phyloP scores from a whole-genome alignment of 92 coral and sea anemone genomes.

The Parazoanthus swiftii region DNA sequence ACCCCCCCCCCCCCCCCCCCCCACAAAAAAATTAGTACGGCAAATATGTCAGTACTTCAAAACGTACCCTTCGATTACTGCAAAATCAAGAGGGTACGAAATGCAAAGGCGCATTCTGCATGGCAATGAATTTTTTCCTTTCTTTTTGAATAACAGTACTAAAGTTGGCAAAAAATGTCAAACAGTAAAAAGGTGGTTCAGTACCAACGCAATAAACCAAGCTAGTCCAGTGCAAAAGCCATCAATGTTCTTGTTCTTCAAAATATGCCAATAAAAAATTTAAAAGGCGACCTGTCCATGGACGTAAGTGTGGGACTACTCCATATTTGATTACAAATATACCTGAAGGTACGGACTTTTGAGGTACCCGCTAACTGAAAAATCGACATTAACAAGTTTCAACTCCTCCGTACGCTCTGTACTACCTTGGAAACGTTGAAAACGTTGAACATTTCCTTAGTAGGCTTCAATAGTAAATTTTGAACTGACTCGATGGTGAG shows the following conservation, averaged over 20 bases:
- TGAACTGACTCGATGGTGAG: no score
- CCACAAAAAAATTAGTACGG: neutral
- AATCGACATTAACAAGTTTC: no score
- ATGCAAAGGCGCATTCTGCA: neutral
- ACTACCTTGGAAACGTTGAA: no score
- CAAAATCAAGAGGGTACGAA: neutral
- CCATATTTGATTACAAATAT: neutral
- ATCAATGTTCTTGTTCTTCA: neutral
- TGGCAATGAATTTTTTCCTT: neutral
- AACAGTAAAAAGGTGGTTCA: no score
- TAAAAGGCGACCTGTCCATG: neutral
- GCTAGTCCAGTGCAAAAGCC: no score
- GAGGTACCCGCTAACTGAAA: no score
- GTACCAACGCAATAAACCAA: no score
- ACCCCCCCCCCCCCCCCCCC: neutral
- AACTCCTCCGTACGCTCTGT: no score
- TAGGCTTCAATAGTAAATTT: no score
- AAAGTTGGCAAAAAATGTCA: neutral
- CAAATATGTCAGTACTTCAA: neutral
- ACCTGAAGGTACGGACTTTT: neutral
- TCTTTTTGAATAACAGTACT: neutral
- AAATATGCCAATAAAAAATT: neutral
- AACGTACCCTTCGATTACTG: neutral
- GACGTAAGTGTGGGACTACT: neutral
- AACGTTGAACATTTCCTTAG: no score